Percentiles rank a stretch among this genome's conserved stretches.
These are phyloP conservation scores for Sorex araneus DNA, from an alignment of 2,113 vertebrate genomes.

Conservation along the genomic window DNA sequence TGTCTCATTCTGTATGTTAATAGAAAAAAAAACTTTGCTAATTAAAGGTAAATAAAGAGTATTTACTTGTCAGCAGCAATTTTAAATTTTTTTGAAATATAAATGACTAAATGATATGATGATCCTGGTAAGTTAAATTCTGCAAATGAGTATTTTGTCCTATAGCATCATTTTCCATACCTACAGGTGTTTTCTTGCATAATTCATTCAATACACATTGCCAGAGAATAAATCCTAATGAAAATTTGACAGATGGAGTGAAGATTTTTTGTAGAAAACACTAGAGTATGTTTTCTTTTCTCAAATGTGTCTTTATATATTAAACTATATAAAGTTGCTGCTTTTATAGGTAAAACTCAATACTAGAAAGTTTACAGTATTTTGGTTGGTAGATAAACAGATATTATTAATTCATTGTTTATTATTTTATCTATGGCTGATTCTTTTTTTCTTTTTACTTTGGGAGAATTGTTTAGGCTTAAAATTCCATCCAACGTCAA, in stretches of 20 bases:
- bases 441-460: conserved; percentile 22
- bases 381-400: neutral
- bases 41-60: too few species aligned
- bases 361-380: conserved; percentile 18
- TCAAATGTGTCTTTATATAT: neutral
- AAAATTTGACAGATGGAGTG: conserved; percentile 14
- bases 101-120: neutral
- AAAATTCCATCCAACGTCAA: neutral
- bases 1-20: neutral
- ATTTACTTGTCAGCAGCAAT: too few species aligned
- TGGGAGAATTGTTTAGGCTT: neutral
- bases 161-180: neutral
- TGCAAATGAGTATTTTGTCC: neutral
- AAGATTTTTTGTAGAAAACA: conserved; percentile 7
- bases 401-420: neutral
- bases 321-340: neutral
- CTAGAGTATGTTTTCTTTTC: conserved; percentile 14
- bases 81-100: neutral
- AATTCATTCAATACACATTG: conserved; percentile 21
- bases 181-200: neutral
- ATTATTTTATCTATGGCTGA: conserved; percentile 1
- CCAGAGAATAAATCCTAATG: neutral
- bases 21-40: neutral
- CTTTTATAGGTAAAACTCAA: conserved; percentile 16
- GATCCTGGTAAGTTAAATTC: conserved; percentile 6